These are phyloP conservation scores for Denticeps clupeoides DNA, from an alignment of 2,797 vertebrate species.

Conservation along the genomic window DNA sequence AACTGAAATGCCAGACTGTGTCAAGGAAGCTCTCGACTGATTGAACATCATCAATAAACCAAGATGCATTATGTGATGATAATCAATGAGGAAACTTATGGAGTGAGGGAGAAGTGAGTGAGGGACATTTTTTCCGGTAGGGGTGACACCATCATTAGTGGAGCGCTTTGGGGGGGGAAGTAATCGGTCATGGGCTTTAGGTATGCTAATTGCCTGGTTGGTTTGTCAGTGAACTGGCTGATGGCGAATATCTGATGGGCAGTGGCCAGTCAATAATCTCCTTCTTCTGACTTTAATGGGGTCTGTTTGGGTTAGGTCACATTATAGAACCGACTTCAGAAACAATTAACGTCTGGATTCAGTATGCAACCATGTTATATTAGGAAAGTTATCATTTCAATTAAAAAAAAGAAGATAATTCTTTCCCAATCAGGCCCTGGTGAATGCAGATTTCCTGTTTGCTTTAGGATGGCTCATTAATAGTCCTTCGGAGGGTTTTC, in stretches of 20 bases:
- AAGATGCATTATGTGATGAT: too few species aligned
- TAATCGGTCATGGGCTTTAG: conserved; percentile 4
- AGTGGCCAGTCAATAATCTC: conserved; percentile 16
- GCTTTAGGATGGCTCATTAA: conserved; percentile 24
- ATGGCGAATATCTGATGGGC: conserved; percentile 17
- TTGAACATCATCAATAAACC: too few species aligned
- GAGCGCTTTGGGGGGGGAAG: background rate
- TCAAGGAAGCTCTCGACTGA: too few species aligned
- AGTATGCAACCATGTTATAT: background rate
- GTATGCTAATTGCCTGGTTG: conserved; percentile 8
- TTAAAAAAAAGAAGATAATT: too few species aligned
- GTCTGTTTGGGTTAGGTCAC: conserved; percentile 7
- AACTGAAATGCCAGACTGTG: too few species aligned
- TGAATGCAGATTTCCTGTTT: conserved; percentile 16
- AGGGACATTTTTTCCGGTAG: background rate
- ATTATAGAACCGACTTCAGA: conserved; percentile 8
- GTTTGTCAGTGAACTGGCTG: conserved; percentile 17
- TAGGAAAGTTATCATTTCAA: conserved; percentile 2
- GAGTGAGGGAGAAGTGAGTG: background rate
- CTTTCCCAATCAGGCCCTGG: background rate
- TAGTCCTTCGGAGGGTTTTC: conserved; percentile 19
- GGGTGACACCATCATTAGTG: background rate
- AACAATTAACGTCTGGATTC: conserved; percentile 3
- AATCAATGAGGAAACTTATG: too few species aligned
- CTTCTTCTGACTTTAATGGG: conserved; percentile 16